A percentile compares a stretch with the other conserved stretches of the same genome.
Conservation (phyloP, 2,113 vertebrate species). For the Notarius quadriscutis region DNA sequence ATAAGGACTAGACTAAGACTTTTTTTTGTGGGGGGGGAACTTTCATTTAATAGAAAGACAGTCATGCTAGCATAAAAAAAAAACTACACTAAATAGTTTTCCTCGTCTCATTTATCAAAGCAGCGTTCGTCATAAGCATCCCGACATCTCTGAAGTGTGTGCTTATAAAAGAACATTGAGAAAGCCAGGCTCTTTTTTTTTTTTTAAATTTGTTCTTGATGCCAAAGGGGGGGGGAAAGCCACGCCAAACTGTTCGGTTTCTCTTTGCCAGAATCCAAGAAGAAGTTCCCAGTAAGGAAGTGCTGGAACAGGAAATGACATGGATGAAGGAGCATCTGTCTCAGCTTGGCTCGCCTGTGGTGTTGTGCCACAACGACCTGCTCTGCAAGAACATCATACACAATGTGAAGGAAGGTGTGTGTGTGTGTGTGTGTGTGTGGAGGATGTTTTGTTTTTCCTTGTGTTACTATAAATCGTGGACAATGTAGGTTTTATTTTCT, state of each 20-base stretch:
- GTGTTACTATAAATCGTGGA: neutral
- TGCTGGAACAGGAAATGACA: slow-evolving; percentile 84
- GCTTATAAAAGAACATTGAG: neutral
- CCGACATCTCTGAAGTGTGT: neutral
- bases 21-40: too few relatives aligned
- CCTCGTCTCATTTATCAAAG: neutral
- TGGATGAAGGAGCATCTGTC: slow-evolving; percentile 93
- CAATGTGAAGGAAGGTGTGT: slow-evolving; percentile 79
- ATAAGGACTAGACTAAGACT: too few relatives aligned
- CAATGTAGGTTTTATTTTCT: too few relatives aligned
- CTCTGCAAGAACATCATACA: slow-evolving; percentile 99
- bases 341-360: slow-evolving; percentile 85
- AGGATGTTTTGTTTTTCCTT: neutral
- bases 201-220: too few relatives aligned
- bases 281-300: slow-evolving; percentile 83
- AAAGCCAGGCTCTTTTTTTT: too few relatives aligned
- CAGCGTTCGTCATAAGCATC: neutral
- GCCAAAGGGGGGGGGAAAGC: too few relatives aligned
- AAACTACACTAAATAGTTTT: neutral
- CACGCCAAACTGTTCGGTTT: neutral
- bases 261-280: slow-evolving; percentile 75
- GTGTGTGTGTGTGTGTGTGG: slow-evolving; percentile 63
- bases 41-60: neutral
- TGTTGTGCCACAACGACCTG: slow-evolving; percentile 96
- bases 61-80: neutral